Evolutionary conservation across 2,888 invertebrate species (phyloP).

Genomic region (Entomobrya proxima): DNA sequence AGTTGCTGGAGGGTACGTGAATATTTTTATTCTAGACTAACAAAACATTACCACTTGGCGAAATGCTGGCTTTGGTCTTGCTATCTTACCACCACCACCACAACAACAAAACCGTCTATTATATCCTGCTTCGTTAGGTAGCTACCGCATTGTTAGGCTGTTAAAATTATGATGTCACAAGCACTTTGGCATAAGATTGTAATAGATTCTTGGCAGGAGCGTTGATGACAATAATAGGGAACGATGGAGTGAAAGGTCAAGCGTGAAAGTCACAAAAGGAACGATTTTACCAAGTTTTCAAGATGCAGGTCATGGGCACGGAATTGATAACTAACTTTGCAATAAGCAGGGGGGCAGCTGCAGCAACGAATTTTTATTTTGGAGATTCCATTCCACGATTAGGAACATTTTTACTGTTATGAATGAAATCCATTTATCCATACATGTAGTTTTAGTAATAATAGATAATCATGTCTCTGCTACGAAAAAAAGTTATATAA

Average conservation of each 20-base stretch:
- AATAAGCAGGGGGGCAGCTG: not conserved
- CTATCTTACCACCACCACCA: conserved; percentile 7
- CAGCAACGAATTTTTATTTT: not conserved
- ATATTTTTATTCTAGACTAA: conserved; percentile 66
- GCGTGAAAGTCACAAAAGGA: not conserved
- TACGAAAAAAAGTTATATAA: not conserved
- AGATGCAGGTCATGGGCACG: not conserved
- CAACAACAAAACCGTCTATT: too few relatives aligned
- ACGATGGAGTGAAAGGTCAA: not conserved
- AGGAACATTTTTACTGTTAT: too few relatives aligned
- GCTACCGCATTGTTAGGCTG: not conserved
- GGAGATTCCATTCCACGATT: not conserved
- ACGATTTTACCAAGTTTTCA: not conserved
- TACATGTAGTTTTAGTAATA: not conserved
- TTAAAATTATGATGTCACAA: not conserved
- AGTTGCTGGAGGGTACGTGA: conserved; percentile 94
- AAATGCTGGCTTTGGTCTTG: conserved; percentile 55
- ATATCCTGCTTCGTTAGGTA: not conserved
- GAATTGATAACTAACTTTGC: not conserved
- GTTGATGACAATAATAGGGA: not conserved
- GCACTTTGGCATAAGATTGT: too few relatives aligned
- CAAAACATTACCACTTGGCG: conserved; percentile 62
- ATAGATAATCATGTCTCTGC: not conserved
- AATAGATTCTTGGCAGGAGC: not conserved
- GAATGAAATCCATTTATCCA: too few relatives aligned